Evolutionary conservation across 2,797 vertebrate species (phyloP), one percentile per base, ranked within the genome.

Genomic region (Phrynocephalus vlangalii): DNA sequence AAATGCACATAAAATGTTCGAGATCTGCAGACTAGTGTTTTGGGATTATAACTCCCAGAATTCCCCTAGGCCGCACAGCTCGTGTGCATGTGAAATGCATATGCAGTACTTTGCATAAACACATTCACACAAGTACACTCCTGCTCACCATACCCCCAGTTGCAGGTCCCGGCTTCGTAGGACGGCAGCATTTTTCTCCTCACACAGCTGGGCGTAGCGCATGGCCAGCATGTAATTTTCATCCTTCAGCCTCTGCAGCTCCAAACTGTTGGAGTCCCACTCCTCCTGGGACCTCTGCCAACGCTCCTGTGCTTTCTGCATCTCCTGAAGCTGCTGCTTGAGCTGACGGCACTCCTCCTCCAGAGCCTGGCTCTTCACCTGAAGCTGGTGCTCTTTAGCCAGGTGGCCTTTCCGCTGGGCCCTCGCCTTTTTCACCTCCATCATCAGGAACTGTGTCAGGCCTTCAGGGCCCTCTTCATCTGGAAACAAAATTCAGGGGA

Each of bases 401-500:
- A 98, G 96, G 77, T 97, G 98, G 79, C 95, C 96, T 83, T 97
- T 97, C 38, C 98, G 95, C 90, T 98, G 98, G 84, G 98, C 97
- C 86, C 98, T 96, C 73, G 98, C 96, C 91, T 98, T 97, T 75
- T 97, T 97, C 88, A 99, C 98, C 95, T 99, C 98, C 52, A 98
- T 96, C 94, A 99, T 97, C 90, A 99, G 96, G 94, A 99, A 99
- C 96, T 99, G 98, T 70, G 98, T 99, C 94, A 99, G 93, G 67
- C 98, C 98, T 90, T 99, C 98, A 0, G 98, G 98, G 76, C 98
- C 98, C 89, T 99, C 98, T 91, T 99, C 98, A 88, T 99, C 98
- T 99, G 89, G 4, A 72, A 48, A 22, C 52, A 56, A 6, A 86
- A 67, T 44, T 44, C 3, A 44, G 38, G 38, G 38, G 38, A 44